phyloP scores from a whole-genome alignment of 2,113 vertebrate genomes.

The Myodes glareolus region DNA sequence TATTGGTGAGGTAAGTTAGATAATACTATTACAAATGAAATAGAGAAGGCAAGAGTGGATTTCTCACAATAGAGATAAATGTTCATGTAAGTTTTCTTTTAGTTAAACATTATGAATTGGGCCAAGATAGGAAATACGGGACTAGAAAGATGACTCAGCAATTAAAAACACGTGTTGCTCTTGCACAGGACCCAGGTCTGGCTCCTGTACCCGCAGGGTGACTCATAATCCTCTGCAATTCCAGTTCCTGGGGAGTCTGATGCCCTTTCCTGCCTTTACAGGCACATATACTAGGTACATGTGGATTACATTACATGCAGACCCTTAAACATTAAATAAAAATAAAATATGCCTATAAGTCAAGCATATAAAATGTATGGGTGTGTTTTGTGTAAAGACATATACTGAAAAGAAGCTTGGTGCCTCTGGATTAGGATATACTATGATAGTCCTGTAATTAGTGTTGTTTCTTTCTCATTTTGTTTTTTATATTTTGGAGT shows the following conservation, averaged over 20 bases:
- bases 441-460: not conserved
- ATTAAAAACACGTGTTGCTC: not conserved
- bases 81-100: not conserved
- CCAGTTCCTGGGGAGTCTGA: not conserved
- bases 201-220: not conserved
- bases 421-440: not conserved
- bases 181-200: not conserved
- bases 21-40: slow-evolving; percentile 1
- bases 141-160: not conserved
- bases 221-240: not conserved
- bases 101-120: slow-evolving; percentile 19
- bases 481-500: slow-evolving; percentile 48
- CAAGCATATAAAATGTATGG: not conserved
- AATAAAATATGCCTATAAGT: not conserved
- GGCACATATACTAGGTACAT: not conserved
- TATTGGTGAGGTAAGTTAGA: not conserved
- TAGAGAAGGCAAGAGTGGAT: slow-evolving; percentile 3
- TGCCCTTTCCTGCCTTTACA: not conserved
- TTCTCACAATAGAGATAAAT: not conserved
- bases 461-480: slow-evolving; percentile 17
- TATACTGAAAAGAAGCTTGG: not conserved
- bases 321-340: not conserved
- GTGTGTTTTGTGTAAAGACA: not conserved
- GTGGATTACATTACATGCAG: not conserved
- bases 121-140: not conserved